phyloP scores from a whole-genome alignment of 2,797 vertebrate genomes.

The Darevskia mixta region DNA sequence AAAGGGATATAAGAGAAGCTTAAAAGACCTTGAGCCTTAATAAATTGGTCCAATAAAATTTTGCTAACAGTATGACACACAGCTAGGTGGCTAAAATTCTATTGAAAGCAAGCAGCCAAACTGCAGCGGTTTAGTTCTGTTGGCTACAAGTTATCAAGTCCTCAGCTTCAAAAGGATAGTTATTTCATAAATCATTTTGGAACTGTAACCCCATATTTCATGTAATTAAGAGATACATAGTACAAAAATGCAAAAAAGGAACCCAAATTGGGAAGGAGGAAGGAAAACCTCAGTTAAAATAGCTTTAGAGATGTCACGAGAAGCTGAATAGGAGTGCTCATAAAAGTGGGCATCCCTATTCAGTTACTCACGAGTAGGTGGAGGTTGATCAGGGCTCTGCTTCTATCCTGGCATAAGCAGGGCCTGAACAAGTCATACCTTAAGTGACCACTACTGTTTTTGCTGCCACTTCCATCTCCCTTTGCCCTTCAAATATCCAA shows the following conservation, averaged over 20 bases:
- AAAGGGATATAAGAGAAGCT: background rate
- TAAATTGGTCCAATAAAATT: background rate
- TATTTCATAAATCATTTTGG: background rate
- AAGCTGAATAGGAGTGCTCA: background rate
- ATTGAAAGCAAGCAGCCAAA: background rate
- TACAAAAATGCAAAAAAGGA: background rate
- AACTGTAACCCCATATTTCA: background rate
- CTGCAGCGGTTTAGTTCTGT: background rate
- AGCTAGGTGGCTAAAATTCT: background rate
- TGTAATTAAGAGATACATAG: background rate
- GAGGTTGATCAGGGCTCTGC: background rate
- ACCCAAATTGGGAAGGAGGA: background rate
- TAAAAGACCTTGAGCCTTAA: background rate
- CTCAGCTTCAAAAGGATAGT: background rate
- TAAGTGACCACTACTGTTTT: background rate
- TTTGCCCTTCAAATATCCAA: background rate
- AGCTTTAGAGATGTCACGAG: background rate
- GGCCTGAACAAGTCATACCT: background rate
- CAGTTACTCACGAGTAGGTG: background rate
- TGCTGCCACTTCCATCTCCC: background rate
- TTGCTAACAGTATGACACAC: background rate
- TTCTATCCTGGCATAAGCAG: too few species aligned
- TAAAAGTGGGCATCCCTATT: background rate
- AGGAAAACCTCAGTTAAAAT: conserved; percentile 2
- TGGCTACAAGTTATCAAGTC: background rate